Conservation (phyloP, 2,113 vertebrate genomes). For the Piaya cayana region DNA sequence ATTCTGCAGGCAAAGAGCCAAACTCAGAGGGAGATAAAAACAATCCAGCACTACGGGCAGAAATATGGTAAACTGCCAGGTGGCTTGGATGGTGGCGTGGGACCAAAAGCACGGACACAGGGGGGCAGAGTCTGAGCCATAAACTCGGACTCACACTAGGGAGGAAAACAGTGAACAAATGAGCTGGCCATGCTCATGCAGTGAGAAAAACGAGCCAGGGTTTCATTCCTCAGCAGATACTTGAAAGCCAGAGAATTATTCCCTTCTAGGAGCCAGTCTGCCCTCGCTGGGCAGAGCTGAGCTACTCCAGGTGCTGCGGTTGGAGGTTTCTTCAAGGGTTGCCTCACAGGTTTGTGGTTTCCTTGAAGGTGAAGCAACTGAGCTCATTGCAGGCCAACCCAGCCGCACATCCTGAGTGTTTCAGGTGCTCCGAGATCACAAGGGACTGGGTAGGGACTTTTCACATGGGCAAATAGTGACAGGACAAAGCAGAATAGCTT, state of each 20-base stretch:
- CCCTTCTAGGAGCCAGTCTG: not conserved
- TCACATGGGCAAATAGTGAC: no score
- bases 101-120: conserved; percentile 11
- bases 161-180: conserved; percentile 2
- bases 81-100: conserved; percentile 23
- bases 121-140: not conserved
- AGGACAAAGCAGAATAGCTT: no score
- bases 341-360: not conserved
- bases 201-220: conserved; percentile 22
- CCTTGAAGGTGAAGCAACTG: not conserved
- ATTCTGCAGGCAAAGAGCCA: conserved; percentile 27
- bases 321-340: not conserved
- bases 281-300: not conserved
- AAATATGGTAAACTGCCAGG: conserved; percentile 14
- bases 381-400: not conserved
- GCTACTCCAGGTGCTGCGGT: not conserved
- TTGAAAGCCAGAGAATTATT: conserved; percentile 1
- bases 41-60: not conserved
- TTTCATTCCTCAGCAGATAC: not conserved
- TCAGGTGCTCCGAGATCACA: not conserved
- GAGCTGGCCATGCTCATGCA: not conserved
- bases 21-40: conserved; percentile 23
- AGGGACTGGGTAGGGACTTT: no score
- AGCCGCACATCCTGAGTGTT: not conserved
- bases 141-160: not conserved